These are phyloP conservation scores for Galeruca laticollis DNA, from an alignment of 2,888 invertebrate genomes.

Conservation along the genomic window DNA sequence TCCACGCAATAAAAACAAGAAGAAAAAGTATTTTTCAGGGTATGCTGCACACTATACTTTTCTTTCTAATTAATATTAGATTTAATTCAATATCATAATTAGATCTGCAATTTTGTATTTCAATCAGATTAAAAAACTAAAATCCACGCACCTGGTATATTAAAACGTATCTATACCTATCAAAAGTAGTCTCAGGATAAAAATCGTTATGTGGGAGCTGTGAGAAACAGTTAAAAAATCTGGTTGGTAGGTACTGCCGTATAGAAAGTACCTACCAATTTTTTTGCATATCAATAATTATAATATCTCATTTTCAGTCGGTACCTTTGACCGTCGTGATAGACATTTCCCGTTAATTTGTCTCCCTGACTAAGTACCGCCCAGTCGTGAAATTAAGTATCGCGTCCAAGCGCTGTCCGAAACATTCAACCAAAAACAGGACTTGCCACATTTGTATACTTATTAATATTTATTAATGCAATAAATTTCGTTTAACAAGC, in stretches of 20 bases:
- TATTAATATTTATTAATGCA: no score
- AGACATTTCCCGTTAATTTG: slow-evolving; percentile 11
- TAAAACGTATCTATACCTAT: not conserved
- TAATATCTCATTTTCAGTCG: slow-evolving; percentile 16
- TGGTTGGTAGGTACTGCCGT: not conserved
- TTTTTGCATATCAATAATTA: slow-evolving; percentile 10
- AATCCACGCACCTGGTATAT: not conserved
- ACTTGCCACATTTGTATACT: not conserved
- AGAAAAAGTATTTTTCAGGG: no score
- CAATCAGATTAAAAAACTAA: not conserved
- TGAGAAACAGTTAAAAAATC: not conserved
- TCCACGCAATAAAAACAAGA: no score
- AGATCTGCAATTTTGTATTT: no score
- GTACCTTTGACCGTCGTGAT: slow-evolving; percentile 8
- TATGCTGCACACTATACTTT: no score
- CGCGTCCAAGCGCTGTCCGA: not conserved
- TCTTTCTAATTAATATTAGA: no score
- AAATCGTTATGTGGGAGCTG: not conserved
- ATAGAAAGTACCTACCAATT: slow-evolving; percentile 10
- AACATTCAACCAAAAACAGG: slow-evolving; percentile 7
- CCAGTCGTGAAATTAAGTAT: slow-evolving; percentile 2
- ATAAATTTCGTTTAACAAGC: no score
- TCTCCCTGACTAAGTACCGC: not conserved
- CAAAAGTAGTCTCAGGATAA: not conserved
- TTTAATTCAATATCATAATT: no score